Evolutionary conservation across 2,797 vertebrate genomes (phyloP).

Genomic region (Lophotriccus pileatus): DNA sequence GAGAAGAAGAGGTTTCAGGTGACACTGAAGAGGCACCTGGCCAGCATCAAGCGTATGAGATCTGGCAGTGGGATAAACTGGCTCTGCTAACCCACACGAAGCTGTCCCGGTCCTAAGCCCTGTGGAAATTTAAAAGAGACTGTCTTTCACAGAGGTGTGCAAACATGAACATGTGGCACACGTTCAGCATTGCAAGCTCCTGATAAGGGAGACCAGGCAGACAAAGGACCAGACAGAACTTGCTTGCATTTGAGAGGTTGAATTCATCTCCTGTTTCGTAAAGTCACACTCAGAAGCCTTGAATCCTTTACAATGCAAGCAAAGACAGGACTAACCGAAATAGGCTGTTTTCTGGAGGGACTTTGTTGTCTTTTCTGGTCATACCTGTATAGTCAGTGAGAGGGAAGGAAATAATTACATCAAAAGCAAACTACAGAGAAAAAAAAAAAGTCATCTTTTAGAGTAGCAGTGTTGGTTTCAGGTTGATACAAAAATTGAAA

Average conservation of each 20-base stretch:
- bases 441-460: background rate
- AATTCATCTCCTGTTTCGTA: background rate
- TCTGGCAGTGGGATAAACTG: background rate
- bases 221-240: background rate
- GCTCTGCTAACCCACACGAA: background rate
- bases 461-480: background rate
- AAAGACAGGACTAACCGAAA: background rate
- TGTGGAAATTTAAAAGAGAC: background rate
- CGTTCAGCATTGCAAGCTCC: background rate
- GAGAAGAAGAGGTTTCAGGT: conserved; percentile 64
- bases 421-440: background rate
- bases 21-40: conserved; percentile 52
- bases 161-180: background rate
- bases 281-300: background rate
- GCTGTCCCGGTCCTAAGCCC: background rate
- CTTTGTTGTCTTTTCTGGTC: background rate
- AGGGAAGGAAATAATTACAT: background rate
- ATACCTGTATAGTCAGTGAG: background rate
- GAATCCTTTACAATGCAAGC: background rate
- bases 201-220: background rate
- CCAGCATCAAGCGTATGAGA: conserved; percentile 9
- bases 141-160: background rate
- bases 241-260: background rate
- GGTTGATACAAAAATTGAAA: background rate
- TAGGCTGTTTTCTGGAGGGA: background rate